A percentile compares a stretch with the other conserved stretches of the same genome.
Conservation (phyloP, 1,140 invertebrate species). For the Drosophila miranda region DNA sequence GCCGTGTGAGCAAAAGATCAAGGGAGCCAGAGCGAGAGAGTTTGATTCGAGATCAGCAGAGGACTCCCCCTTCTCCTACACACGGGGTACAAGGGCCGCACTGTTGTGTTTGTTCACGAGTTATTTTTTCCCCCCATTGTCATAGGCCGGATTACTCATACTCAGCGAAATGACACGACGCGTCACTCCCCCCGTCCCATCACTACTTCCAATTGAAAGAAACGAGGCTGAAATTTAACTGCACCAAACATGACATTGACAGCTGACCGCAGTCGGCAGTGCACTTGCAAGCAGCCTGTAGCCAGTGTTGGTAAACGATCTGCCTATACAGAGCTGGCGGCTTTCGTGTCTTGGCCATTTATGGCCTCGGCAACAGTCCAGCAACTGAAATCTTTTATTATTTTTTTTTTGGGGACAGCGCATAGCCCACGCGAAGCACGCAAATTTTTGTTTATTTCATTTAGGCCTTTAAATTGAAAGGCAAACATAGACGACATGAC, state of each 20-base stretch:
- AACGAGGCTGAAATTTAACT: too few relatives aligned
- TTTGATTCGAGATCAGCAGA: too few relatives aligned
- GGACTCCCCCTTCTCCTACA: too few relatives aligned
- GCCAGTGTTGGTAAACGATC: conserved; percentile 23
- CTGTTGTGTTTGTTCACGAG: too few relatives aligned
- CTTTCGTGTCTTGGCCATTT: conserved; percentile 45
- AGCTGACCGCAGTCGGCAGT: conserved; percentile 42
- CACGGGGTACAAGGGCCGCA: too few relatives aligned
- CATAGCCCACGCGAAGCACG: conserved; percentile 47
- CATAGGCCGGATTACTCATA: too few relatives aligned
- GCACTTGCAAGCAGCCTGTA: conserved; percentile 25
- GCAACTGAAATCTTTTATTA: conserved; percentile 18
- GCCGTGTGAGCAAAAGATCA: too few relatives aligned
- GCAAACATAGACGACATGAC: conserved; percentile 50
- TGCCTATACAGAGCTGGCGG: conserved; percentile 2
- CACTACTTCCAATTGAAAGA: too few relatives aligned
- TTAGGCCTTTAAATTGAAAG: conserved; percentile 49
- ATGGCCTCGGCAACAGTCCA: conserved; percentile 43
- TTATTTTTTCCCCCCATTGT: too few relatives aligned
- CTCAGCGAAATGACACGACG: too few relatives aligned
- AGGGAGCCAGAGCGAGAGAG: too few relatives aligned
- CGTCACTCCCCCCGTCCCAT: too few relatives aligned
- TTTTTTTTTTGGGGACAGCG: conserved; percentile 32
- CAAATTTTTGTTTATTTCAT: conserved; percentile 49
- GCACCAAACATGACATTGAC: conserved; percentile 44